Conservation (phyloP, 2,113 vertebrate genomes). For the Phrynosoma platyrhinos region DNA sequence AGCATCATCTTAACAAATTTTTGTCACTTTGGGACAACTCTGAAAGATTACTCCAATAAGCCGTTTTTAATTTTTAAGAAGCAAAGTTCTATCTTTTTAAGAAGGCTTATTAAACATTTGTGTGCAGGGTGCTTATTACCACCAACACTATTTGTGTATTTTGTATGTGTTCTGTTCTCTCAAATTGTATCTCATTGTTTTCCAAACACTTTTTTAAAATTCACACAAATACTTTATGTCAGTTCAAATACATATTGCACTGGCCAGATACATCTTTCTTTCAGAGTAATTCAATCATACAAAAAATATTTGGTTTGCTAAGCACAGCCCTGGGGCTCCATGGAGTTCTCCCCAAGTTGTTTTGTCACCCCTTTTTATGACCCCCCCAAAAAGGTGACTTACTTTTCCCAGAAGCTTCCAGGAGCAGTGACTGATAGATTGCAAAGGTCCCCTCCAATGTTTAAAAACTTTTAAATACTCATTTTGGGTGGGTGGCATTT, state of each 20-base stretch:
- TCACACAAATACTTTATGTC: background rate
- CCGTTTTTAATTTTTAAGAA: background rate
- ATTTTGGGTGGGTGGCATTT: too few species aligned
- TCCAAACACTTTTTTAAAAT: background rate
- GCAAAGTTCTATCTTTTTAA: background rate
- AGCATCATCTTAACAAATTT: too few species aligned
- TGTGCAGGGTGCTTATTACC: too few species aligned
- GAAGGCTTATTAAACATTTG: too few species aligned
- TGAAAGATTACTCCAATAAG: background rate
- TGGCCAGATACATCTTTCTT: background rate
- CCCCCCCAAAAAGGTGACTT: too few species aligned
- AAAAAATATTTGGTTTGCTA: background rate
- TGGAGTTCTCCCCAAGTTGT: too few species aligned
- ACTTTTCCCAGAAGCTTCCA: too few species aligned
- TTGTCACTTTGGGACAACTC: too few species aligned
- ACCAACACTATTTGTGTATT: background rate
- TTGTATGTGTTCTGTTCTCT: background rate
- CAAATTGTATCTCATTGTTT: background rate
- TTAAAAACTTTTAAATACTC: too few species aligned
- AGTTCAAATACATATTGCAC: background rate
- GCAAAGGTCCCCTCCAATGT: too few species aligned
- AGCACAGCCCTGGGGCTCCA: background rate
- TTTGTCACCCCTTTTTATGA: too few species aligned
- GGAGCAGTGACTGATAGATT: too few species aligned
- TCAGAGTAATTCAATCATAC: background rate